Evolutionary conservation across 2,797 vertebrate genomes (phyloP).

Genomic region (Trematomus bernacchii): DNA sequence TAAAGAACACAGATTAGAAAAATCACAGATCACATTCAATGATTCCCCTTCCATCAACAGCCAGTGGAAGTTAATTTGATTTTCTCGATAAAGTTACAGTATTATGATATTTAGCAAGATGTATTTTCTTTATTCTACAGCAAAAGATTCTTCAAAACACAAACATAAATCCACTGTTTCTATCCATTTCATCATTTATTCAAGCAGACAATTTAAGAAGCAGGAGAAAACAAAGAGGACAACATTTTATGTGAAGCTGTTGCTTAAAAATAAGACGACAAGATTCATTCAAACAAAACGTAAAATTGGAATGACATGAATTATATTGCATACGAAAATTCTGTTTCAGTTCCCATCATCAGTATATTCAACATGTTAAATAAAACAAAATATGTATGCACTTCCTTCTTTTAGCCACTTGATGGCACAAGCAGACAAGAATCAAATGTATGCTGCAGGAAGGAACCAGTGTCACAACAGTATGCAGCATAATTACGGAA

Average conservation of each 20-base stretch:
- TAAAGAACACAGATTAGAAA: too few relatives aligned
- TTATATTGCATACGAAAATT: not conserved
- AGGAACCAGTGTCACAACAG: too few relatives aligned
- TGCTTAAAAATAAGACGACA: not conserved
- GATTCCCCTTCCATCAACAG: not conserved
- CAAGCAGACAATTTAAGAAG: too few relatives aligned
- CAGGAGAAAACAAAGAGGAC: not conserved
- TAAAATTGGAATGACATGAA: not conserved
- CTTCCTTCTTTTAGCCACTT: slow-evolving; percentile 34
- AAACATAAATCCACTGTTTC: not conserved
- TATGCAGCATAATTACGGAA: not conserved
- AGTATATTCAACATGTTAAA: not conserved
- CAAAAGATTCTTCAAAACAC: not conserved
- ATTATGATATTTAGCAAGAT: not conserved
- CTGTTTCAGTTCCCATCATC: not conserved
- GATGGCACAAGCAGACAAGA: slow-evolving; percentile 52
- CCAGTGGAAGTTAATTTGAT: too few relatives aligned
- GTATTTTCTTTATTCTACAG: not conserved
- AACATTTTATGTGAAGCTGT: not conserved
- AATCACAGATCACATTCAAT: not conserved
- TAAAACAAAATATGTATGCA: not conserved
- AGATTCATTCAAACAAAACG: not conserved
- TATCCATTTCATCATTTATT: not conserved
- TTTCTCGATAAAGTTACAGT: not conserved
- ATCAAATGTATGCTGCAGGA: not conserved